Evolutionary conservation across 2,888 invertebrate species (phyloP).

Genomic region (Agrotis clavis): DNA sequence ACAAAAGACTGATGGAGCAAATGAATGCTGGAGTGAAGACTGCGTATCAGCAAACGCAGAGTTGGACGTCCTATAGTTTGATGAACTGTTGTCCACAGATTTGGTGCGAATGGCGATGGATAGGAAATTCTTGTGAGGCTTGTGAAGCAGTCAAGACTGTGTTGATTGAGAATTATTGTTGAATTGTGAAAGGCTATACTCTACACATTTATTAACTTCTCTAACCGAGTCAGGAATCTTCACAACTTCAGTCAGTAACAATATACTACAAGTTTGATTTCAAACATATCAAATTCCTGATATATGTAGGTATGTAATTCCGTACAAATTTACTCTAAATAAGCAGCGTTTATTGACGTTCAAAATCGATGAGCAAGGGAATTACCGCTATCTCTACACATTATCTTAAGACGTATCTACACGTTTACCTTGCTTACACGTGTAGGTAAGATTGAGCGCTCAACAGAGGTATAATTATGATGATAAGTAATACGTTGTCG

Average conservation of each 20-base stretch:
- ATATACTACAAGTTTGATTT: slow-evolving; percentile 14
- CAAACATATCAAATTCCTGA: slow-evolving; percentile 19
- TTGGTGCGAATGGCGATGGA: not conserved
- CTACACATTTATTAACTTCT: not conserved
- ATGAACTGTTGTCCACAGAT: not conserved
- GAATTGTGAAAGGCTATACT: not conserved
- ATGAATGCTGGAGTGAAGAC: not conserved
- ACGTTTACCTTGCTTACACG: slow-evolving; percentile 1
- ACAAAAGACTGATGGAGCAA: not conserved
- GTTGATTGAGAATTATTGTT: not conserved
- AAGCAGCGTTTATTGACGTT: slow-evolving; percentile 9
- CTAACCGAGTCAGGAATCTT: not conserved
- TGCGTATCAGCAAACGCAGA: not conserved
- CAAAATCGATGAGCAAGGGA: slow-evolving; percentile 29
- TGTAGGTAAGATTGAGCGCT: slow-evolving; percentile 14
- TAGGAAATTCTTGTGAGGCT: not conserved
- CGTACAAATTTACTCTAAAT: not conserved
- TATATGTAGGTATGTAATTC: not conserved
- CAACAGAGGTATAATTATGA: not conserved
- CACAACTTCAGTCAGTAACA: not conserved
- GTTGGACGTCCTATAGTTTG: not conserved
- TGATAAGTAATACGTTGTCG: slow-evolving; percentile 7
- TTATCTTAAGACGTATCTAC: slow-evolving; percentile 19
- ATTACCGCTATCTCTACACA: slow-evolving; percentile 31
- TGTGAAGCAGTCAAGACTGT: not conserved